phyloP scores from a whole-genome alignment of 2,113 vertebrate species.

The Pithys albifrons region DNA sequence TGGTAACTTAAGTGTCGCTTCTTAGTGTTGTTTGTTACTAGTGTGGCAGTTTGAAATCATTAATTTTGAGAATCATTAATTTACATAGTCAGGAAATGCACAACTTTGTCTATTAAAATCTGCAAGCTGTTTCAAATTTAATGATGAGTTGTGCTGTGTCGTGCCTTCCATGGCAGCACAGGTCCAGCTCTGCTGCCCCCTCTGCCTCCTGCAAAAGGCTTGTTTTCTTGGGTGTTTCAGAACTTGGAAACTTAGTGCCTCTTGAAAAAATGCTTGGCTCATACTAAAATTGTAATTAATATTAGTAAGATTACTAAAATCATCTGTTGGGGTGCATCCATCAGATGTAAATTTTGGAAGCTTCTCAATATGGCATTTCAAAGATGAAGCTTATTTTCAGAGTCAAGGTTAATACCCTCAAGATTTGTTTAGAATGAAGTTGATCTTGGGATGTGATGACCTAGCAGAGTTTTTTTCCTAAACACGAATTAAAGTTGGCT shows the following conservation, averaged over 20 bases:
- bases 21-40: background rate
- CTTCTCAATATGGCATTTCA: background rate
- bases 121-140: background rate
- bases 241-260: background rate
- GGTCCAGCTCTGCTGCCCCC: background rate
- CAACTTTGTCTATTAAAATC: background rate
- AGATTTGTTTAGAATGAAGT: background rate
- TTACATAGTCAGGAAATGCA: background rate
- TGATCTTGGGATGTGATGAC: background rate
- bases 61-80: background rate
- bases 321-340: background rate
- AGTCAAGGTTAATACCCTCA: background rate
- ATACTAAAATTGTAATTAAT: background rate
- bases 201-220: background rate
- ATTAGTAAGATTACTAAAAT: background rate
- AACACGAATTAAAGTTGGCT: background rate
- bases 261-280: background rate
- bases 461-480: background rate
- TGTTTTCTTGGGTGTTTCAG: background rate
- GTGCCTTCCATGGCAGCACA: background rate
- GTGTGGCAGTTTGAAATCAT: background rate
- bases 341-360: background rate
- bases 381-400: background rate
- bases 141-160: fast-evolving
- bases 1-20: background rate